Base-by-base conservation (phyloP, 2,888 invertebrate species). In the Drosophila demipolita region DNA sequence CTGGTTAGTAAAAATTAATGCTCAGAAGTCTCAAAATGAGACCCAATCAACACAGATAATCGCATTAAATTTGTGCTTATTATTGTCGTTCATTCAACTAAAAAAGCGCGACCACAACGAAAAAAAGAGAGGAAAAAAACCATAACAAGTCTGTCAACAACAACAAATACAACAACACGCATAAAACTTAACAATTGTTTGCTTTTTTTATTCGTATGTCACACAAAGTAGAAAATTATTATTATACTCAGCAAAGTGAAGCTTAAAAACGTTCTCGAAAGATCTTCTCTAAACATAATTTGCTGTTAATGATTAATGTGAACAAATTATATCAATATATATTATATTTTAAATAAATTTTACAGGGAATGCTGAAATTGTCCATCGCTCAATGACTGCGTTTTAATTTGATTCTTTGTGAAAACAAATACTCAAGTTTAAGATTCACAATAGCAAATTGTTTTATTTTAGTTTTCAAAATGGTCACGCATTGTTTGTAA, bases 81-180 rank as follows among this genome's bases (percentile, higher is more conserved):
- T 62, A 36, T 55, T 68, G 52, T 33, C 52, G 73, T 65, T 66
- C 67, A 73, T 63, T 76, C 52, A 70, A 71, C 77, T 45, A 32
- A 50, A 29, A 60, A 40, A 62, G 35, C 53, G 57, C 57, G 32
- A 62, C 17, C 35, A 68, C n/a, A 52, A 61, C 15, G 38, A 66
- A 50, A 66, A 68, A n/a, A 54, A 23, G 26, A 26, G 26, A 26
- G 26, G 26, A 26, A 40, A 11, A 11, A 48, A 17, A 66, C 23
- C 60, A 53, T 15, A 64, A 61, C n/a, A 38, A 60, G 17, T 23
- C 5, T 5, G 61, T 6, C 49, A 36, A 50, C 29, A 55, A 66
- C n/a, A 49, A 33, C 15, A 23, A 42, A n/a, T 23, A 17, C 74
- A 38, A 69, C 68, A 66, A 73, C 68, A 60, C 66, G 29, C 35